Percentiles rank a stretch among this genome's conserved stretches.
Conservation (phyloP, 2,113 vertebrate genomes). For the Mastomys coucha region DNA sequence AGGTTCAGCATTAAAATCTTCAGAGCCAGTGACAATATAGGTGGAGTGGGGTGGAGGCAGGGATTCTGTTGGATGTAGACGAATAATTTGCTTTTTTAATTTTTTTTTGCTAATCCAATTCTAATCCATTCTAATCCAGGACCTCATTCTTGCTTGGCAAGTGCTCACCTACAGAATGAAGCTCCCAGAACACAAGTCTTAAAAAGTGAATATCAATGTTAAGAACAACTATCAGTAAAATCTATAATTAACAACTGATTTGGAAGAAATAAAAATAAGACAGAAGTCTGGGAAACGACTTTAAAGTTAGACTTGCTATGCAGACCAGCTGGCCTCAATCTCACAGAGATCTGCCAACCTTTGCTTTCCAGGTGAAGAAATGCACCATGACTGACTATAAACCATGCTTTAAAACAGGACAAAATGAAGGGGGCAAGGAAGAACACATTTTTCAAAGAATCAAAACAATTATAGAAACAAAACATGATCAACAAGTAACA, state of each 20-base stretch:
- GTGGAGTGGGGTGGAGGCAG: rapidly evolving
- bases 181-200: neutral
- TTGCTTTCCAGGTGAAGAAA: neutral
- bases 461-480: neutral
- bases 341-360: neutral
- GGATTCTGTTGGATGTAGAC: neutral
- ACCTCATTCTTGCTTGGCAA: neutral
- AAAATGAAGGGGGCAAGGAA: neutral
- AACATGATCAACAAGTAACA: neutral
- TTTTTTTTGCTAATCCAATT: neutral
- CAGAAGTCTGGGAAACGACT: neutral
- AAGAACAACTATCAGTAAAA: conserved; percentile 18
- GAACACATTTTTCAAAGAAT: neutral
- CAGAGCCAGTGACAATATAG: neutral
- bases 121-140: neutral
- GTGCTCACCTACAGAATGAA: neutral
- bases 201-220: neutral
- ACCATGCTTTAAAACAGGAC: neutral
- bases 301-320: neutral
- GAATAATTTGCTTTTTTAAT: neutral
- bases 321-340: neutral
- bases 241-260: neutral
- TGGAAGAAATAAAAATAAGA: conserved; percentile 46
- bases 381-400: neutral
- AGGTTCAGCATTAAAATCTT: neutral